Conservation (phyloP, 2,888 invertebrate genomes). For the Doris montereyensis region DNA sequence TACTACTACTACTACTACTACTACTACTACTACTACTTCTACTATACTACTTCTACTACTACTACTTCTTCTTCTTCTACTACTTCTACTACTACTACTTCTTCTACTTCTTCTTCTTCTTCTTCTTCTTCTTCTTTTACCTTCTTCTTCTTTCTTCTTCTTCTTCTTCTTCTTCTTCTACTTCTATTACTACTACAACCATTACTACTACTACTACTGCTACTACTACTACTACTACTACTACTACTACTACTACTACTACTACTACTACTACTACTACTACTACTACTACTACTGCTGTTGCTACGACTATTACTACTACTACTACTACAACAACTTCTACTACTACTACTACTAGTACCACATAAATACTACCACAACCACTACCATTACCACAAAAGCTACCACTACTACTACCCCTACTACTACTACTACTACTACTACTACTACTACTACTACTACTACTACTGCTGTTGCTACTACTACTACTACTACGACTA, state of each 20-base stretch:
- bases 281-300: background rate
- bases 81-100: background rate
- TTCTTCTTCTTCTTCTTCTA: background rate
- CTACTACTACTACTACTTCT: conserved; percentile 11
- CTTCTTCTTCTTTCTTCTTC: background rate
- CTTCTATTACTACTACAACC: background rate
- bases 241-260: background rate
- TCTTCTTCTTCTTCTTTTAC: too few species aligned
- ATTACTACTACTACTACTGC: background rate
- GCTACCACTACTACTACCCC: too few species aligned
- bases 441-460: conserved; percentile 35
- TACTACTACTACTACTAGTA: background rate
- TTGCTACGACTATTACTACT: background rate
- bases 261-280: background rate
- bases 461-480: conserved; percentile 34
- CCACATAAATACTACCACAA: too few species aligned
- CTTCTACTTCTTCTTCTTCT: background rate
- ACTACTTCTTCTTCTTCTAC: background rate
- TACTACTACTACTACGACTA: too few species aligned
- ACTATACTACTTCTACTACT: background rate
- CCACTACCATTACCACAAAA: too few species aligned
- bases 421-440: conserved; percentile 35
- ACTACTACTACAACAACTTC: background rate
- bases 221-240: background rate
- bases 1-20: conserved; percentile 38